Percentiles rank a stretch among this genome's conserved stretches.
phyloP scores from a whole-genome alignment of 2,888 invertebrate species.

The Sesia apiformis region DNA sequence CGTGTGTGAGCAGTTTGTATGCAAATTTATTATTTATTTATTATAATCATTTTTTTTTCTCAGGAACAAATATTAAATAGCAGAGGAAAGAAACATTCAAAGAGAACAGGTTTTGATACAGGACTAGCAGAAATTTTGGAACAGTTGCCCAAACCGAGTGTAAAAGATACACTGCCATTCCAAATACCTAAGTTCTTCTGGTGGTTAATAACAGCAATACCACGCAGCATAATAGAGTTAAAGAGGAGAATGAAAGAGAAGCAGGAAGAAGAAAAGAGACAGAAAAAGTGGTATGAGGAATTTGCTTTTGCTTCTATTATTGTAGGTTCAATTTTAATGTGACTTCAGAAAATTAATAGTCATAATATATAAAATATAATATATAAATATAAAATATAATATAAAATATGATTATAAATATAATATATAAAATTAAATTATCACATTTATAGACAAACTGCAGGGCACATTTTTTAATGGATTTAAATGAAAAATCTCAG shows the following conservation, averaged over 20 bases:
- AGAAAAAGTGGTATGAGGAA: conserved; percentile 73
- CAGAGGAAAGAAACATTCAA: conserved; percentile 77
- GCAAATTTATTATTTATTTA: too few relatives aligned
- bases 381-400: too few relatives aligned
- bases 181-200: conserved; percentile 84
- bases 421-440: too few relatives aligned
- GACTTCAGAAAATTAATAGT: too few relatives aligned
- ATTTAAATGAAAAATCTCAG: too few relatives aligned
- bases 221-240: conserved; percentile 46
- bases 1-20: too few relatives aligned
- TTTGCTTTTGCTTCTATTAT: too few relatives aligned
- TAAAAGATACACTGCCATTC: conserved; percentile 86
- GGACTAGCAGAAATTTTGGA: conserved; percentile 79
- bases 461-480: too few relatives aligned
- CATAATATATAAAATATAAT: too few relatives aligned
- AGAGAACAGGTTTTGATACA: conserved; percentile 76
- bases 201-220: conserved; percentile 75
- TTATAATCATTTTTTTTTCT: not conserved
- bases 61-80: conserved; percentile 83
- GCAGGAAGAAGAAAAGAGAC: conserved; percentile 71
- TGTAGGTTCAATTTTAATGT: too few relatives aligned
- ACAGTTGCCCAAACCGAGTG: conserved; percentile 81
- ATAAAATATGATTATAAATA: too few relatives aligned
- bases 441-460: too few relatives aligned
- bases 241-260: conserved; percentile 54